Evolutionary conservation across 2,797 vertebrate species (phyloP).

Genomic region (Florisuga fusca): DNA sequence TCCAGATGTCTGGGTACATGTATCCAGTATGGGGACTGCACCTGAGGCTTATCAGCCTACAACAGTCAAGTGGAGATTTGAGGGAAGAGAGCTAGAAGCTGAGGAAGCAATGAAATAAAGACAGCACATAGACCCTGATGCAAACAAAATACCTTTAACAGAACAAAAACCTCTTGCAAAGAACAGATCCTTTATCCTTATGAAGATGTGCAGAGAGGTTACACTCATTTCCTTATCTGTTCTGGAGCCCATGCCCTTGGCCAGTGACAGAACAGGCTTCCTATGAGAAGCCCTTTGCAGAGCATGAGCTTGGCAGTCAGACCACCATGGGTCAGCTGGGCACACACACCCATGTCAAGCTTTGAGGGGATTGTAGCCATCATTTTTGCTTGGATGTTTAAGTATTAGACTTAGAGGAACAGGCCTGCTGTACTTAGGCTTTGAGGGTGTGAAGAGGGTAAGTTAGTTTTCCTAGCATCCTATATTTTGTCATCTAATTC

Average conservation of each 20-base stretch:
- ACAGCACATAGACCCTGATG: background rate
- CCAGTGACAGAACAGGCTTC: background rate
- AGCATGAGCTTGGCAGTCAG: background rate
- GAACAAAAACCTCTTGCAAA: background rate
- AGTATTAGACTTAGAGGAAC: background rate
- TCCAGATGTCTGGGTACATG: background rate
- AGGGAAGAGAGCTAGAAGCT: background rate
- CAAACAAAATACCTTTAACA: background rate
- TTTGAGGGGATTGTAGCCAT: background rate
- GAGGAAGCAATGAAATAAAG: background rate
- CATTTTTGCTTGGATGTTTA: background rate
- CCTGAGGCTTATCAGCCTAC: background rate
- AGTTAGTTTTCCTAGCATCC: background rate
- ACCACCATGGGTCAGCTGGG: background rate
- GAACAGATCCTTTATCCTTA: background rate
- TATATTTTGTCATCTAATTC: background rate
- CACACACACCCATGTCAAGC: background rate
- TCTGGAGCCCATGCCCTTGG: background rate
- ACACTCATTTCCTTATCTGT: background rate
- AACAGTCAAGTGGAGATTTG: background rate
- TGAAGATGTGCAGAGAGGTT: background rate
- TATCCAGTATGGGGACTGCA: background rate
- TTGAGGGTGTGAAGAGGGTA: background rate
- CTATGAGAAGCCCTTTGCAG: background rate
- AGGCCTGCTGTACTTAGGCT: background rate